phyloP scores from a whole-genome alignment of 2,888 invertebrate species.

The Chymomyza amoena region DNA sequence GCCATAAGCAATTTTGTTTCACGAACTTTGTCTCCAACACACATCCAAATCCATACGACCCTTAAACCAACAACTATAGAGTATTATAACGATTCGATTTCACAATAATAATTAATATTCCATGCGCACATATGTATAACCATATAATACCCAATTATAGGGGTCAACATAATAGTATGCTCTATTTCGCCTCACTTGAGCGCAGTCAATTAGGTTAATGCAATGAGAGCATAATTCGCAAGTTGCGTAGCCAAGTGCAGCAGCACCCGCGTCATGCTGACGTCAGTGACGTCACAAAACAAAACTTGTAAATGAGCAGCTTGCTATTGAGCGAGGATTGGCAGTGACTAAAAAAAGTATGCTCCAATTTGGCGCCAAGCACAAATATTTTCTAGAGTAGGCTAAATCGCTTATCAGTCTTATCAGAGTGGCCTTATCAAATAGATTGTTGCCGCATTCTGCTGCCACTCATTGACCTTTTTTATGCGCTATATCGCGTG shows the following conservation, averaged over 20 bases:
- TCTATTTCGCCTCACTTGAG: neutral
- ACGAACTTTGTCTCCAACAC: too few species aligned
- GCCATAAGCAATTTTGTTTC: too few species aligned
- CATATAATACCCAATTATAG: neutral
- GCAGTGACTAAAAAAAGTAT: neutral
- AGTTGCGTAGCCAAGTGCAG: neutral
- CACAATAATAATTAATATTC: neutral
- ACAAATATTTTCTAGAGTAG: neutral
- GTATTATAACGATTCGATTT: neutral
- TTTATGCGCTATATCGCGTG: neutral
- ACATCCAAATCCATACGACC: too few species aligned
- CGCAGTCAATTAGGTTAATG: constrained; percentile 31
- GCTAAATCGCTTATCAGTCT: neutral
- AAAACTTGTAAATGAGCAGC: neutral
- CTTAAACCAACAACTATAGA: too few species aligned
- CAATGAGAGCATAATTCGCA: constrained; percentile 8
- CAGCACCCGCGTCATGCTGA: neutral
- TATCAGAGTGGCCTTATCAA: neutral
- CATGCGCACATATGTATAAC: too few species aligned
- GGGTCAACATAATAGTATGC: neutral
- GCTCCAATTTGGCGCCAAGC: neutral
- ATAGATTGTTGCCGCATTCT: neutral
- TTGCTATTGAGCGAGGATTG: neutral
- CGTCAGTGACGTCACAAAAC: neutral
- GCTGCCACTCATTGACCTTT: neutral